Evolutionary conservation across 1,140 invertebrate genomes (phyloP).

Genomic region (Antheraea mylitta): DNA sequence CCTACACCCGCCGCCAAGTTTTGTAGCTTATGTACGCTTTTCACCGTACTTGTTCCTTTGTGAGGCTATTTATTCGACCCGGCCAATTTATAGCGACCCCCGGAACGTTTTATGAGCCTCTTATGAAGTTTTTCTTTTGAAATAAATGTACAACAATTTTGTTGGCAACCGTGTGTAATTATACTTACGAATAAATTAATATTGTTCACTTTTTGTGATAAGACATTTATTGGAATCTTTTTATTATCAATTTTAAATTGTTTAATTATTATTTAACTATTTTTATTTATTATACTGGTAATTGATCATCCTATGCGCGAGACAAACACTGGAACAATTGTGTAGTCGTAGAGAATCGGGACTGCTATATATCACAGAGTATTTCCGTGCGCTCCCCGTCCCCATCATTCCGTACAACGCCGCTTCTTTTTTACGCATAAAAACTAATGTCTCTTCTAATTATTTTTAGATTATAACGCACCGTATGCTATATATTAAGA

Average conservation of each 20-base stretch:
- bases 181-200: conserved; percentile 32
- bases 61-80: conserved; percentile 41
- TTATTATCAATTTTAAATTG: neutral
- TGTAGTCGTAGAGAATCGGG: conserved; percentile 30
- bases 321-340: conserved; percentile 49
- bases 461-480: conserved; percentile 77
- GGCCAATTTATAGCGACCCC: conserved; percentile 40
- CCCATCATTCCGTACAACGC: conserved; percentile 40
- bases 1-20: conserved; percentile 44
- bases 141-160: conserved; percentile 56
- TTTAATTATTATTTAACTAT: neutral
- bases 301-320: conserved; percentile 48
- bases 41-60: conserved; percentile 45
- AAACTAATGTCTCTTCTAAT: conserved; percentile 76
- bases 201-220: conserved; percentile 8
- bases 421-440: conserved; percentile 74
- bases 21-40: conserved; percentile 52
- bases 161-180: conserved; percentile 30
- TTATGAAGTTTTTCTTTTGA: conserved; percentile 49
- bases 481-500: conserved; percentile 73
- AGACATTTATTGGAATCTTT: neutral
- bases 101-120: conserved; percentile 44
- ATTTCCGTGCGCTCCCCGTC: conserved; percentile 61
- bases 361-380: conserved; percentile 63
- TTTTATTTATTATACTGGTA: neutral